A percentile compares a stretch with the other conserved stretches of the same genome.
phyloP scores from a whole-genome alignment of 2,113 vertebrate species.

The Eolophus roseicapilla region DNA sequence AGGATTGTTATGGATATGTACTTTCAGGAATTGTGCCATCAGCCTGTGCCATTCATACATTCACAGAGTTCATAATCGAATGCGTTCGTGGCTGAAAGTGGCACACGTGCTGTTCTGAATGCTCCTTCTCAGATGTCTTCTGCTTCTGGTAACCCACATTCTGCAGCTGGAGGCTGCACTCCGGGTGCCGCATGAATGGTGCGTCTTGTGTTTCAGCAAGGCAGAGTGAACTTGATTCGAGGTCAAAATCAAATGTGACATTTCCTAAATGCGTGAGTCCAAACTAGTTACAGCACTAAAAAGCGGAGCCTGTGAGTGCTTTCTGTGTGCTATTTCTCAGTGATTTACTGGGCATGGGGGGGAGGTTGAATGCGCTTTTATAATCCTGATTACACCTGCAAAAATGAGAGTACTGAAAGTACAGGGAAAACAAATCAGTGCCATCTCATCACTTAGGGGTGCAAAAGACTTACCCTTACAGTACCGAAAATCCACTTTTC shows the following conservation, averaged over 20 bases:
- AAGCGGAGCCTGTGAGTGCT: neutral
- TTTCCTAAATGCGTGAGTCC: neutral
- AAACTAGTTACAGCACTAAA: neutral
- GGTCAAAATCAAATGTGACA: slow-evolving; percentile 53
- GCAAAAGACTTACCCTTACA: neutral
- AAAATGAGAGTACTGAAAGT: neutral
- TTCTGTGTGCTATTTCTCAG: neutral
- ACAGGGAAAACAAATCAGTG: neutral
- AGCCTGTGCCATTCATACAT: slow-evolving; percentile 2
- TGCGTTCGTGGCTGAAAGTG: neutral
- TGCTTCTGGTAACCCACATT: slow-evolving; percentile 56
- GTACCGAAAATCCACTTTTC: neutral
- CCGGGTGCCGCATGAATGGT: neutral
- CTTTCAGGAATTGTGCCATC: neutral
- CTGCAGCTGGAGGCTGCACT: slow-evolving; percentile 45
- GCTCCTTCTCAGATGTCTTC: slow-evolving; percentile 52
- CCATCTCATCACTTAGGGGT: neutral
- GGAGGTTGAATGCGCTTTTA: neutral
- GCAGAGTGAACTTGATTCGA: neutral
- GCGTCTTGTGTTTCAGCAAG: neutral
- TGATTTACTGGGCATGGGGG: neutral
- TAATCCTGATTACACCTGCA: neutral
- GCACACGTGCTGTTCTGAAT: slow-evolving; percentile 56
- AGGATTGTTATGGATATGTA: neutral
- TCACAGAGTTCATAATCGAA: neutral